Conservation (phyloP, 2,113 vertebrate species). For the Catharus minimus region DNA sequence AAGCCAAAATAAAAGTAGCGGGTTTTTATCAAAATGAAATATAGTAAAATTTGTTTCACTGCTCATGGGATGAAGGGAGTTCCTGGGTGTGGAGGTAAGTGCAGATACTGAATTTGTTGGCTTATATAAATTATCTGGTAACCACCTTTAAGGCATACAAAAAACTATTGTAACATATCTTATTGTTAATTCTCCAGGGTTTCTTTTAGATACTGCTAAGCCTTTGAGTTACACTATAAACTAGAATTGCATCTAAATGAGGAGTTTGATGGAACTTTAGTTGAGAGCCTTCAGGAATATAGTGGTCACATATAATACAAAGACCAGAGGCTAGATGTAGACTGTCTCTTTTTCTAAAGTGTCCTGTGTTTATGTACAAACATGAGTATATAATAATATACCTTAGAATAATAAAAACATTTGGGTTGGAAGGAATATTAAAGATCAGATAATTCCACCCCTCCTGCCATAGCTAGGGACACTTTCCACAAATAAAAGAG, state of each 20-base stretch:
- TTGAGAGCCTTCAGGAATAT: not conserved
- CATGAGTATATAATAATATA: too few relatives aligned
- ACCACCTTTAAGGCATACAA: not conserved
- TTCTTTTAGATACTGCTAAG: not conserved
- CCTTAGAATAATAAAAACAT: not conserved
- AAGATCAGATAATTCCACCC: not conserved
- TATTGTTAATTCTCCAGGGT: not conserved
- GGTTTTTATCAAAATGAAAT: not conserved
- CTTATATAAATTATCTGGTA: not conserved
- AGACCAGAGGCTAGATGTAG: not conserved
- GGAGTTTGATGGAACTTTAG: not conserved
- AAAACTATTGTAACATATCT: not conserved
- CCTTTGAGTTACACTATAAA: not conserved
- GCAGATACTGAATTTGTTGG: not conserved
- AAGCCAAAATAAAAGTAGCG: not conserved
- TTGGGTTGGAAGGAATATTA: not conserved
- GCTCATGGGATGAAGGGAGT: not conserved
- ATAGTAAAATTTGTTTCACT: not conserved
- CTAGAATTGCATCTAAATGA: not conserved
- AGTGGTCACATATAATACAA: not conserved
- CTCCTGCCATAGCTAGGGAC: not conserved
- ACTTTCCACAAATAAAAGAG: not conserved
- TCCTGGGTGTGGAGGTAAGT: not conserved
- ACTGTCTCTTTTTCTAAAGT: not conserved
- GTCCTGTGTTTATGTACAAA: not conserved